These are phyloP conservation scores for Phasia obesa DNA, from an alignment of 2,888 invertebrate genomes.

Conservation along the genomic window DNA sequence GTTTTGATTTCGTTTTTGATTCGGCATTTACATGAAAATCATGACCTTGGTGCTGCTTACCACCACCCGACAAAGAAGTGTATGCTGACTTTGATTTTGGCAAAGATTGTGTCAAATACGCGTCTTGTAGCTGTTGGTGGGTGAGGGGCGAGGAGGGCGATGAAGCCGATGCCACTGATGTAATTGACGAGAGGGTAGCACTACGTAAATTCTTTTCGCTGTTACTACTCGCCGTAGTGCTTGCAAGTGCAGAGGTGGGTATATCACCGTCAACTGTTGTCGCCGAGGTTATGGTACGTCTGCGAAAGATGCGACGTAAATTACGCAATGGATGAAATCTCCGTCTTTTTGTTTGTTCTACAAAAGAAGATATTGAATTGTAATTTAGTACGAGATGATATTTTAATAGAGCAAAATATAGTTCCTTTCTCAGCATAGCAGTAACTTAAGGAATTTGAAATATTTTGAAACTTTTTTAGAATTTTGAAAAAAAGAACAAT, in stretches of 20 bases:
- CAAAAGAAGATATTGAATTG: conserved; percentile 45
- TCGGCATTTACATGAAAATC: conserved; percentile 56
- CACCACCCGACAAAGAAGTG: conserved; percentile 50
- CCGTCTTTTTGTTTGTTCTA: conserved; percentile 82
- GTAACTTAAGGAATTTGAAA: too few species aligned
- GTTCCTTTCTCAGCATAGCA: conserved; percentile 20
- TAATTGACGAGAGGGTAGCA: conserved; percentile 72
- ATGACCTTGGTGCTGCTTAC: conserved; percentile 58
- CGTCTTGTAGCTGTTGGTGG: conserved; percentile 76
- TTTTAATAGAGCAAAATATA: conserved; percentile 13
- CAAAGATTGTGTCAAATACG: conserved; percentile 78
- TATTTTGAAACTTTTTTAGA: too few species aligned
- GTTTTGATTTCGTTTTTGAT: conserved; percentile 60
- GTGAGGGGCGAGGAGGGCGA: conserved; percentile 77
- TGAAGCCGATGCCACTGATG: conserved; percentile 69
- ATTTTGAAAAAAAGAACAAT: neutral
- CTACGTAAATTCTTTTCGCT: conserved; percentile 80
- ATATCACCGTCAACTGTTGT: conserved; percentile 70
- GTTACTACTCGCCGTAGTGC: conserved; percentile 74
- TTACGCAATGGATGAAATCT: conserved; percentile 82
- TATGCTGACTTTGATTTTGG: conserved; percentile 77
- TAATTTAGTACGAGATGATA: neutral
- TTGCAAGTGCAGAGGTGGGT: conserved; percentile 70
- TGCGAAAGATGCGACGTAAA: conserved; percentile 82
- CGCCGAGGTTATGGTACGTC: conserved; percentile 80